These are phyloP conservation scores for Turritopsis dohrnii DNA, from an alignment of 30 jellyfish, hydroid and myxozoan species.

Conservation along the genomic window DNA sequence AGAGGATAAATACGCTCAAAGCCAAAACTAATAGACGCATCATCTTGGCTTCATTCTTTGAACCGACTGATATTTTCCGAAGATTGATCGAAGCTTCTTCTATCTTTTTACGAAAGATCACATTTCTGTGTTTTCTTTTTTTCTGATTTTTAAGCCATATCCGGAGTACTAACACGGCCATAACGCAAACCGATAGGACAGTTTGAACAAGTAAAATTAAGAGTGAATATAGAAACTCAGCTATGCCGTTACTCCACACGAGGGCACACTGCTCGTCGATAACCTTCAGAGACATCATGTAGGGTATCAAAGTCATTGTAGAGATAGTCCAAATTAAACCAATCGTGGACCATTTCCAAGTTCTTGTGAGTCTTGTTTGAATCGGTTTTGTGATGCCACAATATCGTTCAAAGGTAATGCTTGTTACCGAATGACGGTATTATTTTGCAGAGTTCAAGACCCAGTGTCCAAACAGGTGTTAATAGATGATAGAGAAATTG, in stretches of 20 bases:
- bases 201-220: neutral
- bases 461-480: neutral
- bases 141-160: neutral
- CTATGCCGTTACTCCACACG: neutral
- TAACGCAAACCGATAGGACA: neutral
- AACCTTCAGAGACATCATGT: neutral
- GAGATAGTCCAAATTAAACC: neutral
- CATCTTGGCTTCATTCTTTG: neutral
- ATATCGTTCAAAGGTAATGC: constrained; percentile 63
- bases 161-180: neutral
- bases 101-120: neutral
- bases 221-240: neutral
- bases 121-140: neutral
- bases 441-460: constrained; percentile 18
- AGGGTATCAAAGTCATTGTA: neutral
- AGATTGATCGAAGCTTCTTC: neutral
- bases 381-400: constrained; percentile 55
- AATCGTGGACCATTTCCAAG: neutral
- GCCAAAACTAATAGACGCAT: neutral
- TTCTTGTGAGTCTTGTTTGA: neutral
- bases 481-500: neutral
- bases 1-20: neutral
- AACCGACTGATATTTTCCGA: neutral
- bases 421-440: constrained; percentile 45
- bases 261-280: neutral